A percentile compares a stretch with the other conserved stretches of the same genome.
Conservation (phyloP, 2,888 invertebrate genomes). For the Macroteleia sp. region DNA sequence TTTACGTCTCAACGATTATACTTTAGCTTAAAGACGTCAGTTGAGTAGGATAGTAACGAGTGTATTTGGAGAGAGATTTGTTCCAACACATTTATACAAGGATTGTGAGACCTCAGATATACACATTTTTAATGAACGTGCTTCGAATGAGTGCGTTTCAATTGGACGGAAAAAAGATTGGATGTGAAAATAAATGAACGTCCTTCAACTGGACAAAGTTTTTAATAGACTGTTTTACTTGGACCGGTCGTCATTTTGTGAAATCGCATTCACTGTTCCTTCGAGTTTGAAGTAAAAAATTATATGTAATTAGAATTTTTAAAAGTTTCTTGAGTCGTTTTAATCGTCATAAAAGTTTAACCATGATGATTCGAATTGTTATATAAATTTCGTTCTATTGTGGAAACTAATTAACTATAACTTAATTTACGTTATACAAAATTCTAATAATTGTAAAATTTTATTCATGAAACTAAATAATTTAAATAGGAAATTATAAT, state of each 20-base stretch:
- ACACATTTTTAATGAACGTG: conserved; percentile 57
- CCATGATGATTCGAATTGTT: too few species aligned
- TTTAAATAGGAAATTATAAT: too few species aligned
- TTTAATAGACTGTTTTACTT: conserved; percentile 51
- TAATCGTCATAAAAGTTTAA: too few species aligned
- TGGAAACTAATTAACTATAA: too few species aligned
- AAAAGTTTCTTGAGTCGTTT: too few species aligned
- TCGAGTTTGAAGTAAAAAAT: conserved; percentile 29
- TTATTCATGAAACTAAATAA: too few species aligned
- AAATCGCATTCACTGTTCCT: conserved; percentile 17
- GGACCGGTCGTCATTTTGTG: conserved; percentile 32
- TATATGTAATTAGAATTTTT: conserved; percentile 32
- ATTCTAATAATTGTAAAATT: too few species aligned
- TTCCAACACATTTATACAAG: conserved; percentile 25
- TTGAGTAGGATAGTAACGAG: background rate
- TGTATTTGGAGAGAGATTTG: conserved; percentile 30
- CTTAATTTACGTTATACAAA: too few species aligned
- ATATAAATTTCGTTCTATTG: too few species aligned
- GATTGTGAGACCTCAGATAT: conserved; percentile 44
- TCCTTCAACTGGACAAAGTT: conserved; percentile 48
- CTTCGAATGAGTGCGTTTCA: conserved; percentile 53
- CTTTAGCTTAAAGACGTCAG: conserved; percentile 7
- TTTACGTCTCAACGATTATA: conserved; percentile 15
- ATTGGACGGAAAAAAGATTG: conserved; percentile 60
- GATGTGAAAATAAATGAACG: conserved; percentile 49